Conservation (phyloP, 2,888 invertebrate genomes). For the Eupithecia insigniata region DNA sequence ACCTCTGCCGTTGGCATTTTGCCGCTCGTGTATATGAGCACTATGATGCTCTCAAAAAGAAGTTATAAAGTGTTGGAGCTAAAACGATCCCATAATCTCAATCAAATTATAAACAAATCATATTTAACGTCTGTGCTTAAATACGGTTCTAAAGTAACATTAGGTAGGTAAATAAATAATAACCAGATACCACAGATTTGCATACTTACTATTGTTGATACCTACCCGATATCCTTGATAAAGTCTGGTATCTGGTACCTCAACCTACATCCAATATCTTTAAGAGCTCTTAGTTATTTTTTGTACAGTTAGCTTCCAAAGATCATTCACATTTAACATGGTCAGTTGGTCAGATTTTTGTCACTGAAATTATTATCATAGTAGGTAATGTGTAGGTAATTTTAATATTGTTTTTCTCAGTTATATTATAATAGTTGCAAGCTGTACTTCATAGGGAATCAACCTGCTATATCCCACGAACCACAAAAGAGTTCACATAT, state of each 20-base stretch:
- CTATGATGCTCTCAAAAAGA: too few species aligned
- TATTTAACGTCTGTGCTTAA: not conserved
- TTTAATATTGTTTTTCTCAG: too few species aligned
- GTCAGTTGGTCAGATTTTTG: not conserved
- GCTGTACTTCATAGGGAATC: too few species aligned
- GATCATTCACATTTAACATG: not conserved
- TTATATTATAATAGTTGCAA: too few species aligned
- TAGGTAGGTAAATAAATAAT: not conserved
- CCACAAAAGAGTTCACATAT: not conserved
- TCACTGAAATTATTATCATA: not conserved
- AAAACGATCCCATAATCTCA: too few species aligned
- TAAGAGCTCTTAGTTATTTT: not conserved
- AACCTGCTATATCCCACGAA: not conserved
- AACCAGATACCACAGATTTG: not conserved
- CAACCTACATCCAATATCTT: not conserved
- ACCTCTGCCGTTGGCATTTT: too few species aligned
- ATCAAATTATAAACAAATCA: too few species aligned
- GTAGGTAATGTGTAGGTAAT: too few species aligned
- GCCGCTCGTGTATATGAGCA: too few species aligned
- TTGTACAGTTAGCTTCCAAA: not conserved
- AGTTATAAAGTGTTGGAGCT: too few species aligned
- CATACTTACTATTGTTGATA: not conserved
- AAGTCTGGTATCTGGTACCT: not conserved
- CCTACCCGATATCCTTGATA: constrained; percentile 3
- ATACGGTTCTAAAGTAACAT: not conserved